These are phyloP conservation scores for Conistra vaccinii DNA, from an alignment of 2,888 invertebrate species.

Conservation along the genomic window DNA sequence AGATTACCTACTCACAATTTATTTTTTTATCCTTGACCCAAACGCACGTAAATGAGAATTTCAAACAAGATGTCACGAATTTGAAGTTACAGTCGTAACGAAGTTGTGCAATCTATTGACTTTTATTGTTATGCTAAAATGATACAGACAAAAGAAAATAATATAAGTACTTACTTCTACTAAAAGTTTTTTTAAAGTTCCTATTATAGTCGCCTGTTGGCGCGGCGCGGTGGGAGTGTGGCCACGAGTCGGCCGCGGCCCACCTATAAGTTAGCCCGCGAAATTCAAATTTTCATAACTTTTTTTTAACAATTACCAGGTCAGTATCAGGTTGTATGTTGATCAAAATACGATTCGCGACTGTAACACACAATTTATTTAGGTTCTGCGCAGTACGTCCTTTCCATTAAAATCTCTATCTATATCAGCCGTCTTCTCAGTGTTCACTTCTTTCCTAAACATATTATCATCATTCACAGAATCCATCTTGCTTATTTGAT, in stretches of 20 bases:
- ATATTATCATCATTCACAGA: neutral
- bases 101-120: constrained; percentile 37
- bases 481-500: neutral
- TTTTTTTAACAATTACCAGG: no score
- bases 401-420: no score
- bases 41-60: constrained; percentile 26
- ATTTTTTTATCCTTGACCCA: constrained; percentile 44
- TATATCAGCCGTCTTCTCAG: neutral
- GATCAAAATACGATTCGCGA: no score
- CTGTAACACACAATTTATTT: no score
- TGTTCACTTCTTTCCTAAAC: neutral
- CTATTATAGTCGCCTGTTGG: no score
- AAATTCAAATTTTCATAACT: no score
- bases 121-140: constrained; percentile 30
- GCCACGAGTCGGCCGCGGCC: no score
- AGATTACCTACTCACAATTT: neutral
- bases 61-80: constrained; percentile 49
- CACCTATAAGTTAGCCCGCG: no score
- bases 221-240: no score
- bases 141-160: neutral
- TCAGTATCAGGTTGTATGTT: no score
- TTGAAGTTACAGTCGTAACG: neutral
- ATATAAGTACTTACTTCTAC: no score
- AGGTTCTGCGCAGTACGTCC: no score
- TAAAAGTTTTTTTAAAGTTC: constrained; percentile 5